Base-by-base conservation (phyloP, 1,140 invertebrate genomes). In the Ruditapes philippinarum region DNA sequence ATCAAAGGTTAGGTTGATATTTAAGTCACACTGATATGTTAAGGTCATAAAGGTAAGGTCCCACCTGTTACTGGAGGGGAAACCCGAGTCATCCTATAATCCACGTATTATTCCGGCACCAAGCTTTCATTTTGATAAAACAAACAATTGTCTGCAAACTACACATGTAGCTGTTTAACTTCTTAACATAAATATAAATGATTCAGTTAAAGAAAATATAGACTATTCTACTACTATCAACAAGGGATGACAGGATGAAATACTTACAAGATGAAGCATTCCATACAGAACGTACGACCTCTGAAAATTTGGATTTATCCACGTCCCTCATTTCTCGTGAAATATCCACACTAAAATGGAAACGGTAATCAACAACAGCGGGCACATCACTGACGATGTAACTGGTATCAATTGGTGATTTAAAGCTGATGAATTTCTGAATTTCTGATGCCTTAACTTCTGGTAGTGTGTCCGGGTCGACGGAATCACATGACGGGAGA, bases 391-490 rank as follows among this genome's bases (percentile, higher is more conserved):
- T 79, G 19, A 87, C 74, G 5, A 49, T 19, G n/a, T 79, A 87
- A 28, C 12, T 17, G 3, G 49, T 79, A 17, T 65, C 49, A 31
- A 60, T 22, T n/a, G 85, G 74, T 22, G 85, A 79, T 19, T 40
- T 78, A 42, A 87, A 78, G 31, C 49, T 45, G 22, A 87, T 65
- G 36, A 79, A 38, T 0, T 9, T 25, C 12, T 68, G 45, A 19
- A 87, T 68, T 11, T 87, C 74, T 33, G 49, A 22, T 36, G 85
- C 40, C 25, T 28, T 65, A 19, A 87, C 49, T 11, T 51, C 28
- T 11, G 85, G 85, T 25, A 87, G 85, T 54, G 85, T 65, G 33
- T 87, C 85, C 1, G 85, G 85, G 42, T 87, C 85, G 2, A 87
- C 22, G 4, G 74, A 74, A 60, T 87, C 74, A 76, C 83, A 86